Conservation (phyloP, 1,140 invertebrate genomes). For the Stegodyphus dumicola region DNA sequence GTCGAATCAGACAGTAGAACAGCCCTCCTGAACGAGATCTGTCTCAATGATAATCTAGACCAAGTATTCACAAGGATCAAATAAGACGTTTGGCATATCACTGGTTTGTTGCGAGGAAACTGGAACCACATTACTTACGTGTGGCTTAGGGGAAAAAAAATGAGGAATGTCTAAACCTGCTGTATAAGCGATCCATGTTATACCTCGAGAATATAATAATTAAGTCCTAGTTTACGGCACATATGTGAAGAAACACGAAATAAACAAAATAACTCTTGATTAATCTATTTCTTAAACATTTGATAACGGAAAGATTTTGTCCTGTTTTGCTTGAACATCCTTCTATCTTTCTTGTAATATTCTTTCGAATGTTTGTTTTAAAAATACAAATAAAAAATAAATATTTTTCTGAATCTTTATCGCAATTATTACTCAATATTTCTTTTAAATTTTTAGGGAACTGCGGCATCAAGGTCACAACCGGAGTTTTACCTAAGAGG, state of each 20-base stretch:
- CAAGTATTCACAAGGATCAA: too few species aligned
- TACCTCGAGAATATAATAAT: not conserved
- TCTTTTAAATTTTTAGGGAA: not conserved
- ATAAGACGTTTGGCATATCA: too few species aligned
- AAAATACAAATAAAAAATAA: not conserved
- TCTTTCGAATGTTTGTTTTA: not conserved
- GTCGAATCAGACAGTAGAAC: too few species aligned
- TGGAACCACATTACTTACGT: not conserved
- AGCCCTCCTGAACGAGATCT: too few species aligned
- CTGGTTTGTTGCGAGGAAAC: too few species aligned
- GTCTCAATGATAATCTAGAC: too few species aligned
- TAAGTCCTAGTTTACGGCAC: not conserved
- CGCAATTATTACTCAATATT: not conserved
- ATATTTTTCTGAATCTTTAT: not conserved
- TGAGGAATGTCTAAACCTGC: not conserved
- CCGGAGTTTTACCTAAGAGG: constrained; percentile 34
- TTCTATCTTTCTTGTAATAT: not conserved
- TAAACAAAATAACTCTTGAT: not conserved
- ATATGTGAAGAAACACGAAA: not conserved
- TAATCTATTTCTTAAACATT: not conserved
- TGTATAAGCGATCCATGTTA: not conserved
- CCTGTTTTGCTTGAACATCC: not conserved
- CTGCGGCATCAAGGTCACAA: constrained; percentile 3
- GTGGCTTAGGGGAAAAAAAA: not conserved
- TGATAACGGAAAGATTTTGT: not conserved